Base-by-base conservation (phyloP, 2,797 vertebrate genomes). In the Merluccius polli region DNA sequence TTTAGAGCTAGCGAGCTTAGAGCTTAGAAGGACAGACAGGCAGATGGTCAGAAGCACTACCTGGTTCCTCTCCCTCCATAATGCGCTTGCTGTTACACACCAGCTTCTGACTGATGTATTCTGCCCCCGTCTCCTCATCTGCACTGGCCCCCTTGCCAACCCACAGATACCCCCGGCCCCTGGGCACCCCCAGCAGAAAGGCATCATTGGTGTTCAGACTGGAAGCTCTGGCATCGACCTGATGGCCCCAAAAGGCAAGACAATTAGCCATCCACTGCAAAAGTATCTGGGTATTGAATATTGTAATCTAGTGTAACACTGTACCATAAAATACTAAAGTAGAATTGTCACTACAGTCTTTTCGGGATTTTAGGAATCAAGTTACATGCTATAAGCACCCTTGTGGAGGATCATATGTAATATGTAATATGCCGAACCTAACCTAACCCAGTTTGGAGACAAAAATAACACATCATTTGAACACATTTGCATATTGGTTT, bases 181-280 rank as follows among this genome's bases (percentile, higher is more conserved):
- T 79, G 41, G 86, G 88, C 83, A 92, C 84, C 90, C 95, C 97
- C 86, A 98, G 88, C 81, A 97, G 89, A 92, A 95, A 97, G 78
- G 92, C 93, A 32, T 98, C 96, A 12, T 97, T 97, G 36, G 95
- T 95, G 92, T 98, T 97, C 75, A 98, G 68, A 29, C 91, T 94
- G 33, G 44, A 16, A n/a, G 95, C 88, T 0, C 88, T 87, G n/a
- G 87, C 91, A 44, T 97, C 93, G 67, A 97, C 95, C 96, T 98
- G 82, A 59, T 8, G 52, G 52, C 52, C 5, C 6, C 52, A n/a
- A n/a, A 35, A 59, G 11, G 16, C 52, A 59, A 24, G 52, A 10
- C 18, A 8, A 59, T 24, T 59, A 4, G n/a, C 1, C 6, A 24
- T n/a, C 21, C 48, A 4, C 52, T n/a, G 52, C 21, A 59, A 21